Evolutionary conservation across 2,888 invertebrate genomes (phyloP), one percentile per base, ranked within the genome.

Genomic region (Cryptops parisi): DNA sequence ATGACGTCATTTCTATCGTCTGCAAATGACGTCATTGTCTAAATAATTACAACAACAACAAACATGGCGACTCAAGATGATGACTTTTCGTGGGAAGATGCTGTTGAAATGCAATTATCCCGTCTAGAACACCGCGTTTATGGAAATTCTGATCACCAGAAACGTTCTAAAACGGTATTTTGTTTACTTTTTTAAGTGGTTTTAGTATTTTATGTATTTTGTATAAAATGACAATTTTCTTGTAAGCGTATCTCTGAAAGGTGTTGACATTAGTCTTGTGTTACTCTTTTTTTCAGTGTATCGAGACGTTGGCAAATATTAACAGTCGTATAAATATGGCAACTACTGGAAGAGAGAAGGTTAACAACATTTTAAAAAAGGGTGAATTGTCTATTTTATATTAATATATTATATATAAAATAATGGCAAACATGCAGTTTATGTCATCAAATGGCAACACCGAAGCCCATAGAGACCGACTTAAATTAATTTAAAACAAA

Each of bases 81-180:
- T n/a, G n/a, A n/a, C n/a, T n/a, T n/a, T n/a, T n/a, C n/a, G n/a
- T 49, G 49, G 49, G 49, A 49, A 25, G 40, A 38, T 2, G 22
- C 49, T 38, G 5, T 49, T 17, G 49, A 38, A 22, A 27, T 17
- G 22, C 49, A 49, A 21, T 24, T 49, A 40, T 22, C n/a, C 38
- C 15, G 21, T 6, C 23, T 49, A n/a, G 49, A 49, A 23, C 38
- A 22, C 17, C 38, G 39, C 3, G 49, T 49, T 6, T 49, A 26
- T 40, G 49, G 49, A 2, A 40, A 39, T 38, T 22, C 22, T 22
- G 40, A 49, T 22, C 17, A 21, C 27, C 26, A 47, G n/a, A 33
- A 33, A 9, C 6, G 9, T 15, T 15, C 33, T 15, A 33, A 33
- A 33, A 33, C 6, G 9, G 33, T 33, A 9, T 33, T 6, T 33